Conservation (phyloP, 2,888 invertebrate genomes). For the Trichacis sp. region DNA sequence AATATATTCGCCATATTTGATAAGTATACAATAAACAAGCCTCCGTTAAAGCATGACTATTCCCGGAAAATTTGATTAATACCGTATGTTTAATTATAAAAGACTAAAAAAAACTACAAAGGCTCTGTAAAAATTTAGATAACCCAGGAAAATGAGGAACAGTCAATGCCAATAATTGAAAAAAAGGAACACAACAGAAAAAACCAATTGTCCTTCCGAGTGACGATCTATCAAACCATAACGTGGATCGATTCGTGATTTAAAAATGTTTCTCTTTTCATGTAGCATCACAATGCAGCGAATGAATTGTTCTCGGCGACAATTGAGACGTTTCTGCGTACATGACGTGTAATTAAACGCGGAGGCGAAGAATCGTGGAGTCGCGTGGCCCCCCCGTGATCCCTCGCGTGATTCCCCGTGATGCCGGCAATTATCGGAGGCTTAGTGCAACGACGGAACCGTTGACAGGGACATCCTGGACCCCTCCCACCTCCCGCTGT, state of each 20-base stretch:
- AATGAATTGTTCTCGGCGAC: slow-evolving; percentile 32
- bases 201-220: too few species aligned
- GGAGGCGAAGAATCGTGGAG: slow-evolving; percentile 53
- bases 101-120: too few species aligned
- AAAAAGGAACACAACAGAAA: too few species aligned
- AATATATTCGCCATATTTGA: too few species aligned
- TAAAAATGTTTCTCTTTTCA: neutral
- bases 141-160: too few species aligned
- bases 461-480: slow-evolving; percentile 51
- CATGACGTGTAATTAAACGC: slow-evolving; percentile 67
- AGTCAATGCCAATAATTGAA: too few species aligned
- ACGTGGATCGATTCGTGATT: neutral
- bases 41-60: too few species aligned
- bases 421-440: slow-evolving; percentile 67
- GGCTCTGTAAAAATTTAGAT: too few species aligned
- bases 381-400: slow-evolving; percentile 58
- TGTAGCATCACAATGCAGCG: slow-evolving; percentile 1
- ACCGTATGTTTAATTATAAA: too few species aligned
- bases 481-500: slow-evolving; percentile 46
- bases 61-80: too few species aligned
- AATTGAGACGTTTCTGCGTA: slow-evolving; percentile 53
- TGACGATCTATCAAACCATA: neutral
- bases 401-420: slow-evolving; percentile 60
- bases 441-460: slow-evolving; percentile 57
- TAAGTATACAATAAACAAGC: too few species aligned